phyloP scores from a whole-genome alignment of 2,113 vertebrate genomes.

The Platycercus adscitus region DNA sequence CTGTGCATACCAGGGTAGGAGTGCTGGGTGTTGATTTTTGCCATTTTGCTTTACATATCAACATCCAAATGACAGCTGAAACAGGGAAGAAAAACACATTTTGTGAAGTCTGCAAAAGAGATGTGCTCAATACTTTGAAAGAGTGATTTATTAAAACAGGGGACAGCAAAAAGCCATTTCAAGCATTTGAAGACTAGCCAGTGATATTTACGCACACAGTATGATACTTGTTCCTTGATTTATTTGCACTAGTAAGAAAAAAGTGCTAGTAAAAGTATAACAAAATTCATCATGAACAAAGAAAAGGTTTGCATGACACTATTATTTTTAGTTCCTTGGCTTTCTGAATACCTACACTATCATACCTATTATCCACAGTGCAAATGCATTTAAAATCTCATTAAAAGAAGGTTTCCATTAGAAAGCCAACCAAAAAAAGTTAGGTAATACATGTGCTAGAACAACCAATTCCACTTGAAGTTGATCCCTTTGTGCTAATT shows the following conservation, averaged over 20 bases:
- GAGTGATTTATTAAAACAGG: neutral
- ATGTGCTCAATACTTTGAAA: neutral
- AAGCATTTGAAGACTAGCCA: neutral
- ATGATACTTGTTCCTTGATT: neutral
- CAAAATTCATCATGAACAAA: neutral
- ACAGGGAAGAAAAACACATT: neutral
- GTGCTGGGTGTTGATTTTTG: conserved; percentile 83
- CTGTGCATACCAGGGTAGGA: conserved; percentile 71
- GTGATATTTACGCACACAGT: neutral
- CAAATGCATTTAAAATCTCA: neutral
- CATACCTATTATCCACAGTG: neutral
- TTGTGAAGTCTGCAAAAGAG: neutral
- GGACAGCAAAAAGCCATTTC: neutral
- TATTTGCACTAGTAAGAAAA: neutral
- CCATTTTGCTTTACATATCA: conserved; percentile 80
- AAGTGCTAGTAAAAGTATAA: neutral
- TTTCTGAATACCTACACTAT: neutral
- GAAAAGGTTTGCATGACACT: neutral
- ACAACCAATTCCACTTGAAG: neutral
- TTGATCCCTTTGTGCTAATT: neutral
- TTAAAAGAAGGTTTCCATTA: neutral
- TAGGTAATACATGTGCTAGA: neutral
- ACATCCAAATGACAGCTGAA: conserved; percentile 54
- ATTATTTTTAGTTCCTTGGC: neutral
- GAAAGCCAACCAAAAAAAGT: neutral